Percentiles rank a stretch among this genome's conserved stretches.
phyloP scores from a whole-genome alignment of 2,797 vertebrate species.

The Clamator glandarius region DNA sequence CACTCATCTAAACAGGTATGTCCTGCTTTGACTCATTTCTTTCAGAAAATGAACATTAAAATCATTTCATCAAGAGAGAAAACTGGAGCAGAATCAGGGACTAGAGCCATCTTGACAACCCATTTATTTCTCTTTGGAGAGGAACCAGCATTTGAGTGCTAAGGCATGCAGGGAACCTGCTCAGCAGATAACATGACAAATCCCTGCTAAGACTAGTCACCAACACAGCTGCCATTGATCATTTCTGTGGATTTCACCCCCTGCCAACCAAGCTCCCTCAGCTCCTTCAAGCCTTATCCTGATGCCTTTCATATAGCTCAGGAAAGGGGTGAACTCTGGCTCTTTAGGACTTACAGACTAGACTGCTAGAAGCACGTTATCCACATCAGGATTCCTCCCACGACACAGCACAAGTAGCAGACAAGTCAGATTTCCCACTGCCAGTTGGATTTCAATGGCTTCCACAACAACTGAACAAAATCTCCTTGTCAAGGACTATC shows the following conservation, averaged over 20 bases:
- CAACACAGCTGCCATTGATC: neutral
- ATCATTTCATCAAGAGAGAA: neutral
- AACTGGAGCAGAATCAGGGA: conserved; percentile 3
- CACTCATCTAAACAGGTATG: neutral
- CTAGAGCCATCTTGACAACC: neutral
- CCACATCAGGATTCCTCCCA: neutral
- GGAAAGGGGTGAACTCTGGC: neutral
- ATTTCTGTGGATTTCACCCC: neutral
- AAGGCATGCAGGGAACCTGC: neutral
- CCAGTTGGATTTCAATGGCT: neutral
- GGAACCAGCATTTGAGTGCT: neutral
- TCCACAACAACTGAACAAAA: neutral
- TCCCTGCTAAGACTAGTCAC: neutral
- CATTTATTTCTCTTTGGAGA: neutral
- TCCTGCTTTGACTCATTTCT: neutral
- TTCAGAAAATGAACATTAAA: neutral
- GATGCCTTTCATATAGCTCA: neutral
- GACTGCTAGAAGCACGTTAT: neutral
- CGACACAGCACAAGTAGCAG: neutral
- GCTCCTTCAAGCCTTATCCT: neutral
- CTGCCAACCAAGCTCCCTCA: neutral
- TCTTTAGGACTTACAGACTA: neutral
- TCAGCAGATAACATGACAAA: neutral
- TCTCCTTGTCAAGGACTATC: neutral
- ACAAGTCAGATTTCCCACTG: neutral